Evolutionary conservation across 1,140 invertebrate species (phyloP), one percentile per base, ranked within the genome.

Genomic region (Liolophura sinensis): DNA sequence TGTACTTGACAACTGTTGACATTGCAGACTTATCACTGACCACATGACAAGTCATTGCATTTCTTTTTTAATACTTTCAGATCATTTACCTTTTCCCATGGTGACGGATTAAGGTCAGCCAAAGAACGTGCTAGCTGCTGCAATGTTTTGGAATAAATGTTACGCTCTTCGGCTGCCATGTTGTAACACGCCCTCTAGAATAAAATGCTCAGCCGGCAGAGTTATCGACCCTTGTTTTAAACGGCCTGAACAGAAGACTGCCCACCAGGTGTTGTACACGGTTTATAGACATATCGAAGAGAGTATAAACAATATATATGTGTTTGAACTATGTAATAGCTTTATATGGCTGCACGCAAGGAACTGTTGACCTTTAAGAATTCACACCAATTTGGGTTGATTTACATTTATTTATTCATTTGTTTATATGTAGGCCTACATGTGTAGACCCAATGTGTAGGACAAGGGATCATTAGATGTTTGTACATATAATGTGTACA

Each of bases 121-220:
- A 96, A 84, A 71, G 93, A 94, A 81, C 93, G 88, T 1, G 94
- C 94, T 76, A 96, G 88, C 86, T 95, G 92, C 81, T 93, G 90
- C 49, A 96, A 91, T 22, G 92, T 93, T 83, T 92, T 91, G 73
- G 91, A 91, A 83, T 94, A 96, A 85, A 95, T 94, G 68, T 77
- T 67, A 60, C 76, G 78, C 46, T 82, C 77, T 61, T 74, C 77
- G 31, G 31, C 31, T 40, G 31, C 31, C 31, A 40, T 40, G 31
- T 40, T 40, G 31, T 40, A 24, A 65, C 64, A 15, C 61, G 70
- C 75, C 77, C 74, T 58, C 73, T 75, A 71, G 52, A 46, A 46
- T 50, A 20, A 11, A 40, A 16, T 20, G n/a, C 60, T 1, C 3
- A 25, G 1, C 47, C 9, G 1, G 18, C 31, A n/a, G 15, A n/a